Conservation (phyloP, 1,140 invertebrate species). For the Drosophila murphyi region DNA sequence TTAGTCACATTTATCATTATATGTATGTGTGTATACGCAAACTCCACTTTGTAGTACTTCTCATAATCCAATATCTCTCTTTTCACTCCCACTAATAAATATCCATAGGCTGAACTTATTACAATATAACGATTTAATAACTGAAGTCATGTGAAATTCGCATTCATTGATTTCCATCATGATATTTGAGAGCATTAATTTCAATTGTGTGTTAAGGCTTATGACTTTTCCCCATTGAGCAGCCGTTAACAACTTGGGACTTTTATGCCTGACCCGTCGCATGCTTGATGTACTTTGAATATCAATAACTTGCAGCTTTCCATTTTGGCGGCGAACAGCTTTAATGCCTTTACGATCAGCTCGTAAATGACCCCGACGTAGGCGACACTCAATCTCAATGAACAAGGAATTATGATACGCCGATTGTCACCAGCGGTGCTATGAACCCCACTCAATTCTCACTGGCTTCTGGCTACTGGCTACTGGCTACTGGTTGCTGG, state of each 20-base stretch:
- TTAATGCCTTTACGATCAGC: slow-evolving; percentile 35
- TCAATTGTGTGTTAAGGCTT: not conserved
- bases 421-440: slow-evolving; percentile 29
- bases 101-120: not conserved
- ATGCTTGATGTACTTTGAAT: slow-evolving; percentile 46
- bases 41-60: not conserved
- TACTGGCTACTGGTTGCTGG: not conserved
- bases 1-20: no score
- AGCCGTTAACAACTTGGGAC: not conserved
- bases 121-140: not conserved
- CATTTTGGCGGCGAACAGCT: slow-evolving; percentile 5
- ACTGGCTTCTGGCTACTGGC: not conserved
- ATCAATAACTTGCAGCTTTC: slow-evolving; percentile 45
- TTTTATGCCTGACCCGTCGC: slow-evolving; percentile 19
- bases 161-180: not conserved
- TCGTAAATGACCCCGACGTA: slow-evolving; percentile 17
- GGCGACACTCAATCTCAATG: slow-evolving; percentile 43
- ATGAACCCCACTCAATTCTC: not conserved
- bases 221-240: not conserved
- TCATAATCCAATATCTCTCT: not conserved
- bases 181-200: not conserved
- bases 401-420: slow-evolving; percentile 45
- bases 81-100: not conserved
- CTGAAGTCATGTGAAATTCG: not conserved
- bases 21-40: not conserved